A percentile compares a stretch with the other conserved stretches of the same genome.
These are phyloP conservation scores for Cynopterus sphinx DNA, from an alignment of 2,797 vertebrate species.

Conservation along the genomic window DNA sequence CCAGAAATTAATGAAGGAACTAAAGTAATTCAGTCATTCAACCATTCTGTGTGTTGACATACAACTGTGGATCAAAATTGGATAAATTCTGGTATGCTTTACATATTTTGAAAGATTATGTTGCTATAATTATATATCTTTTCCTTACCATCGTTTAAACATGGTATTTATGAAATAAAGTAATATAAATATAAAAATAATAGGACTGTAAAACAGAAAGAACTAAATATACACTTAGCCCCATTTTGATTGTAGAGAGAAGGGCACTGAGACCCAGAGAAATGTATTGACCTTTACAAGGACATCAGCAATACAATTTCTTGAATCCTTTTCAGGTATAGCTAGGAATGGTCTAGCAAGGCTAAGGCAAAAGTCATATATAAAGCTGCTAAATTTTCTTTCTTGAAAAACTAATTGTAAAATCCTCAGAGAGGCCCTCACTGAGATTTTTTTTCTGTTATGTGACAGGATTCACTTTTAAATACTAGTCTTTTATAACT, in stretches of 20 bases:
- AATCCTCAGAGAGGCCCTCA: background rate
- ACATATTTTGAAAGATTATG: background rate
- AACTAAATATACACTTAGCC: background rate
- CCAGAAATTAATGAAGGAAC: background rate
- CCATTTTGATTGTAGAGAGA: background rate
- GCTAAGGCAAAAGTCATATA: background rate
- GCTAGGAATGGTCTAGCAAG: background rate
- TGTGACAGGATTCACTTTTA: background rate
- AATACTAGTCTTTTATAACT: background rate
- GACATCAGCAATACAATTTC: background rate
- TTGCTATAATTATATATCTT: background rate
- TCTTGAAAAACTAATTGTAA: background rate
- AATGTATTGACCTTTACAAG: background rate
- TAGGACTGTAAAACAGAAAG: background rate
- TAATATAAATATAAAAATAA: background rate
- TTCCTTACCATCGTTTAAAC: background rate
- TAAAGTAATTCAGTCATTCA: background rate
- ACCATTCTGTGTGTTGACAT: background rate
- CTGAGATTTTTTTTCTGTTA: background rate
- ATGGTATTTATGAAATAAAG: background rate
- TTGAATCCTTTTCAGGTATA: background rate
- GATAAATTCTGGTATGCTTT: background rate
- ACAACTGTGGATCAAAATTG: background rate
- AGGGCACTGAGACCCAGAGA: background rate
- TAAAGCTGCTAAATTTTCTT: background rate